Evolutionary conservation across 30 jellyfish, hydroid and myxozoan species (phyloP), one percentile per base, ranked within the genome.

Genomic region (Calvadosia cruxmelitensis): DNA sequence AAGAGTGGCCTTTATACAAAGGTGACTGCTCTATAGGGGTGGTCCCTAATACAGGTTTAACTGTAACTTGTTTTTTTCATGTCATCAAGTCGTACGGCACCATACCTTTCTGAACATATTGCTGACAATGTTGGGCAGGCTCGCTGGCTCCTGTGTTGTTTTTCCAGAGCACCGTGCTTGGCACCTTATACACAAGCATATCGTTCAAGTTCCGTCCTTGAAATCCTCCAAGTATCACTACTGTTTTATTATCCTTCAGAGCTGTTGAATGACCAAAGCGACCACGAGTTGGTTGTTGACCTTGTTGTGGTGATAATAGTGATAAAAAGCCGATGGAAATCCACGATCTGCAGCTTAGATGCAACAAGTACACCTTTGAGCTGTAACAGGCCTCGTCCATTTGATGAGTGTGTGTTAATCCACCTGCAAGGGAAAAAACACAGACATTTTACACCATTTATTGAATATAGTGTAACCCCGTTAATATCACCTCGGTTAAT

Each of bases 141-240:
- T 29, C 76, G 13, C 36, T 31, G 52, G 31, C 0, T 0, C 70
- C 79, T 1, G 74, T 35, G 15, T 67, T 29, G n/a, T 73, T 67
- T 71, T 50, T 66, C 16, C 36, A 53, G 23, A 63, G 76, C 23
- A 83, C 78, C 20, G 91, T 71, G 53, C 61, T 61, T 7, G 95
- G 91, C 36, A 71, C 24, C 64, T 78, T 65, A 50, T 75, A 83
- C 1, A 86, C 84, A 36, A 65, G 26, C 1, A 83, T 74, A 33
- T 83, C 95, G 7, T 78, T 82, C 33, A 16, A 52, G 76, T 65
- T 68, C 3, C 73, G 73, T 12, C 93, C 84, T 53, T 71, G 70
- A 62, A 34, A 87, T 27, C 97, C 97, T 31, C 90, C 97, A 24
- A 76, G 84, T 1, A 87, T 34, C 26, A 87, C 15, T 74, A 87